Evolutionary conservation across 2,797 vertebrate genomes (phyloP).

Genomic region (Peromyscus aztecus): DNA sequence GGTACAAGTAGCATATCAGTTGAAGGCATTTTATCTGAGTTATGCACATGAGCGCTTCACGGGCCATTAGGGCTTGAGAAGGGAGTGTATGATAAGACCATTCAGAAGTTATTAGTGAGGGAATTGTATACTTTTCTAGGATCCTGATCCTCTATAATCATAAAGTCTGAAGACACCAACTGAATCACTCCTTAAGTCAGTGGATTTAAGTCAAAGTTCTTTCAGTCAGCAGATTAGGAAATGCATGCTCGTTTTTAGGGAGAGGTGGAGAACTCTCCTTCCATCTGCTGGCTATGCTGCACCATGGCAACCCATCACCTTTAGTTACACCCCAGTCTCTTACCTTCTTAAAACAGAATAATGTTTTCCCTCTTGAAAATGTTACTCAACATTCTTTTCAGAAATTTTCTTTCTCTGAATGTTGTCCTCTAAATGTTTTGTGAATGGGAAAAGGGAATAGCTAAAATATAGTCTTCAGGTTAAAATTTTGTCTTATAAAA

Average conservation of each 20-base stretch:
- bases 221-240: neutral
- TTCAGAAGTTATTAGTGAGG: neutral
- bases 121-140: neutral
- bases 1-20: neutral
- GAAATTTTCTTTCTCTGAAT: neutral
- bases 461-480: neutral
- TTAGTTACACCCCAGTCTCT: neutral
- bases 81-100: neutral
- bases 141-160: neutral
- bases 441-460: neutral
- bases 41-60: neutral
- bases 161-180: neutral
- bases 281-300: neutral
- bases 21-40: neutral
- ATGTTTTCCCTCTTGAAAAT: neutral
- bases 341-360: neutral
- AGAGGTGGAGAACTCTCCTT: neutral
- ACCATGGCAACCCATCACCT: neutral
- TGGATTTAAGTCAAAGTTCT: neutral
- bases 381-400: neutral
- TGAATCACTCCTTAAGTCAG: neutral
- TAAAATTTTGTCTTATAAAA: neutral
- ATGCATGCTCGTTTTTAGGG: neutral
- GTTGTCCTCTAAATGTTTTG: neutral
- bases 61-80: neutral